Percentiles rank a stretch among this genome's conserved stretches.
These are phyloP conservation scores for Scophthalmus maximus DNA, from an alignment of 2,113 vertebrate genomes.

Conservation along the genomic window DNA sequence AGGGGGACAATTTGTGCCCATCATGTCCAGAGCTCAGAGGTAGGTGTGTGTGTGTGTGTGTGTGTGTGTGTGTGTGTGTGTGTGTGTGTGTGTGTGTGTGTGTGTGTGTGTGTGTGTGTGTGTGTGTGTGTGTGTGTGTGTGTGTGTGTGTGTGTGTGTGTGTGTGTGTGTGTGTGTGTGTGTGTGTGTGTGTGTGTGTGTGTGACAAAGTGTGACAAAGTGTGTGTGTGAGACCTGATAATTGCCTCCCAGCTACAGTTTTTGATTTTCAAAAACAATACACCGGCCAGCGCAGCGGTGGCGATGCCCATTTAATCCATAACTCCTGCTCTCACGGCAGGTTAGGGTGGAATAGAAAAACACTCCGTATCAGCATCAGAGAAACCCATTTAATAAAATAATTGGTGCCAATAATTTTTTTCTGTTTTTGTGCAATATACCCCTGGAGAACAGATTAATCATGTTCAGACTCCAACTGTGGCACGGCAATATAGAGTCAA, in stretches of 20 bases:
- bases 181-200: too few relatives aligned
- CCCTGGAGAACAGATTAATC: constrained; percentile 47
- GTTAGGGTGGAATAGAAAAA: constrained; percentile 3
- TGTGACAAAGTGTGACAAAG: too few relatives aligned
- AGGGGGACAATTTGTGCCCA: constrained; percentile 57
- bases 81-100: too few relatives aligned
- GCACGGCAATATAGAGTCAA: constrained; percentile 45
- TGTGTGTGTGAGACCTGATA: constrained; percentile 41
- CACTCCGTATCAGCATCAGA: constrained; percentile 4
- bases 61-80: too few relatives aligned
- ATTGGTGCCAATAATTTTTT: not conserved
- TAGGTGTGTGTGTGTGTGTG: too few relatives aligned
- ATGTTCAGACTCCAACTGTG: constrained; percentile 19
- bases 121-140: too few relatives aligned
- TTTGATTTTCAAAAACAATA: constrained; percentile 49
- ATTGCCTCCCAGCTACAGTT: constrained; percentile 52
- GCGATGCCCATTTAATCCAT: constrained; percentile 35
- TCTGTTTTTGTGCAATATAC: not conserved
- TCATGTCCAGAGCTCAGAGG: constrained; percentile 27
- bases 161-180: too few relatives aligned
- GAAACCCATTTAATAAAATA: constrained; percentile 24
- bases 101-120: too few relatives aligned
- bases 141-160: too few relatives aligned
- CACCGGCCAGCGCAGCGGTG: not conserved
- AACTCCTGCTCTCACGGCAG: constrained; percentile 44